Evolutionary conservation across 2,888 invertebrate species (phyloP).

Genomic region (Ischnus inquisitorius): DNA sequence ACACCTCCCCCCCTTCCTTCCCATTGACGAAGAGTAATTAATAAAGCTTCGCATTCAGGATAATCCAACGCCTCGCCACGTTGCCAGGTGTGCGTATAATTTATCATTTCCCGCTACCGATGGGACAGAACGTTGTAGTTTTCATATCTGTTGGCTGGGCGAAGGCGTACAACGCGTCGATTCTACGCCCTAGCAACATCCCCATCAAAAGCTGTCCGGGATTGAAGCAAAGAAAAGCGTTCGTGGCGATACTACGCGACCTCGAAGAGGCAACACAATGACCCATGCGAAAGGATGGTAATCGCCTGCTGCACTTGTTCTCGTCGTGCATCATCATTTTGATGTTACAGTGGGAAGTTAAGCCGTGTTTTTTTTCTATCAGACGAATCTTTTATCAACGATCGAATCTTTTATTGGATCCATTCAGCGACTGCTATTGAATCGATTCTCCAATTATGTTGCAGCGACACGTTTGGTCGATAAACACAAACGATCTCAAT

Average conservation of each 20-base stretch:
- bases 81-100: conserved; percentile 78
- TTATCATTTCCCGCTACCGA: conserved; percentile 72
- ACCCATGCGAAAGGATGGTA: not conserved
- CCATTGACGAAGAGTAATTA: conserved; percentile 73
- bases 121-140: conserved; percentile 35
- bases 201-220: conserved; percentile 9
- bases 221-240: not conserved
- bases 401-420: not conserved
- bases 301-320: not conserved
- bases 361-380: no score
- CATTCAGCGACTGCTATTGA: no score
- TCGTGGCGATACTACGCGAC: not conserved
- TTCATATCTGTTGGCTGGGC: conserved; percentile 4
- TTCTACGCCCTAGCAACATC: conserved; percentile 24
- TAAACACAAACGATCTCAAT: not conserved
- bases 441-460: no score
- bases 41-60: conserved; percentile 69
- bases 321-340: not conserved
- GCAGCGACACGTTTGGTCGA: no score
- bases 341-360: not conserved
- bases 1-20: no score
- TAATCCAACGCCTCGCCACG: conserved; percentile 72
- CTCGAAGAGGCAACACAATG: conserved; percentile 11
- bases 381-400: no score
- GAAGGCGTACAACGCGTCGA: conserved; percentile 7